A percentile compares a stretch with the other conserved stretches of the same genome.
Evolutionary conservation across 2,113 vertebrate genomes (phyloP).

Genomic region (Cichladusa arquata): DNA sequence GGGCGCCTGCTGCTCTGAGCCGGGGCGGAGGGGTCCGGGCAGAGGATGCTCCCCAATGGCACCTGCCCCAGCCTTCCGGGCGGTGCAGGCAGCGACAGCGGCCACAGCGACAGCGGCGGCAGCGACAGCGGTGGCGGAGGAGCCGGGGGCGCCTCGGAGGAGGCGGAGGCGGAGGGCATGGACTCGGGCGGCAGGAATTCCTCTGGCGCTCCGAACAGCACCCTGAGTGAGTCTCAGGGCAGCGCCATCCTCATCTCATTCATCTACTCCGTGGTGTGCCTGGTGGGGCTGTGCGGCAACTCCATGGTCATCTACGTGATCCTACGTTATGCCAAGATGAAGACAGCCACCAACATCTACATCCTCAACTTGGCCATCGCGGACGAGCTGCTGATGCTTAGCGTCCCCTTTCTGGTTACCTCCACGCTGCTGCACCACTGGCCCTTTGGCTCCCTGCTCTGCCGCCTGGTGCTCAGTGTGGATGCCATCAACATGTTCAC

Average conservation of each 20-base stretch:
- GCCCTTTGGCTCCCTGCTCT: constrained; percentile 88
- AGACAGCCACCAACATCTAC: constrained; percentile 91
- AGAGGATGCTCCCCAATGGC: constrained; percentile 73
- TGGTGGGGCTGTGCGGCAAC: constrained; percentile 88
- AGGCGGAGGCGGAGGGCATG: constrained; percentile 53
- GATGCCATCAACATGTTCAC: constrained; percentile 96
- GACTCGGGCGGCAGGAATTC: constrained; percentile 69
- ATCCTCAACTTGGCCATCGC: constrained; percentile 89
- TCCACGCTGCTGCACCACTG: constrained; percentile 88
- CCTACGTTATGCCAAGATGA: constrained; percentile 91
- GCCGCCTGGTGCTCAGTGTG: constrained; percentile 88
- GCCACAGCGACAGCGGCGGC: background rate
- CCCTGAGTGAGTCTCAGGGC: constrained; percentile 80
- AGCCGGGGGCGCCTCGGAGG: constrained; percentile 58
- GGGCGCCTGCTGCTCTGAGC: constrained; percentile 7
- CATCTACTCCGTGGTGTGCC: constrained; percentile 89
- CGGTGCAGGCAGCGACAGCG: constrained; percentile 56
- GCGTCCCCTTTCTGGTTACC: constrained; percentile 88
- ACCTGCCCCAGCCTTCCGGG: constrained; percentile 68
- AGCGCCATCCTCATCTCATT: constrained; percentile 90
- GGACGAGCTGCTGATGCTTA: constrained; percentile 89
- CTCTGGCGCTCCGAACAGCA: constrained; percentile 75
- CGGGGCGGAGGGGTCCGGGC: background rate
- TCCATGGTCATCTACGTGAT: constrained; percentile 93
- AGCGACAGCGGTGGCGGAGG: constrained; percentile 11